Percentiles rank a stretch among this genome's conserved stretches.
Evolutionary conservation across 2,888 invertebrate species (phyloP).

Genomic region (Pemphredon lugubris): DNA sequence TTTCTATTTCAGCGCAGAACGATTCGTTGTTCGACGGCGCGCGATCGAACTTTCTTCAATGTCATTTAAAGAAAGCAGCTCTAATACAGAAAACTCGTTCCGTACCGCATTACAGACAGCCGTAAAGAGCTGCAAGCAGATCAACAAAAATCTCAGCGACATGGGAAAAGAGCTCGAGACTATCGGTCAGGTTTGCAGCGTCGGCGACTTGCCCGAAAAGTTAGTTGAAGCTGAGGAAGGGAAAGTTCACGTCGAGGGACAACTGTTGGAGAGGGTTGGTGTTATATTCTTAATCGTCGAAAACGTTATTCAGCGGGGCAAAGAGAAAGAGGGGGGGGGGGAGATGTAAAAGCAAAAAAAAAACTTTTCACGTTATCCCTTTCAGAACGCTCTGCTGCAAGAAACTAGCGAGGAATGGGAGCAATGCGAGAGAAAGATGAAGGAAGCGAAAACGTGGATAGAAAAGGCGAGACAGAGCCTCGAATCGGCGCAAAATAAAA

Average conservation of each 20-base stretch:
- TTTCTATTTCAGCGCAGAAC: too few relatives aligned
- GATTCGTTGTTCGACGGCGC: too few relatives aligned
- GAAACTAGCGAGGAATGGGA: conserved; percentile 98
- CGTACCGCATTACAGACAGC: conserved; percentile 87
- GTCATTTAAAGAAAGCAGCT: too few relatives aligned
- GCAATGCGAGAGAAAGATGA: conserved; percentile 96
- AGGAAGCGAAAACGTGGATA: conserved; percentile 94
- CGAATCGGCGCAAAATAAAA: conserved; percentile 91
- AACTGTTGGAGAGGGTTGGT: conserved; percentile 91
- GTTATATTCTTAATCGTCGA: conserved; percentile 14
- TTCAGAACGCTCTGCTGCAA: conserved; percentile 91
- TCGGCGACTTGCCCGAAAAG: conserved; percentile 92
- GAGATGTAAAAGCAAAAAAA: conserved; percentile 14
- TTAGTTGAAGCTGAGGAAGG: conserved; percentile 93
- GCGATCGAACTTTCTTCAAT: too few relatives aligned
- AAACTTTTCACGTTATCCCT: conserved; percentile 24
- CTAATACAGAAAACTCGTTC: too few relatives aligned
- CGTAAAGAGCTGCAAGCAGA: conserved; percentile 93
- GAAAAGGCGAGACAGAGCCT: conserved; percentile 91
- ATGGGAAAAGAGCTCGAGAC: conserved; percentile 95
- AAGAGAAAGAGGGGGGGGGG: not conserved
- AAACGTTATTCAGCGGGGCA: too few relatives aligned
- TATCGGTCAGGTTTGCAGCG: conserved; percentile 91
- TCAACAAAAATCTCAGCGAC: conserved; percentile 93
- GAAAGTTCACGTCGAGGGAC: conserved; percentile 92